These are phyloP conservation scores for Pempheris klunzingeri DNA, from an alignment of 2,797 vertebrate species.

Conservation along the genomic window DNA sequence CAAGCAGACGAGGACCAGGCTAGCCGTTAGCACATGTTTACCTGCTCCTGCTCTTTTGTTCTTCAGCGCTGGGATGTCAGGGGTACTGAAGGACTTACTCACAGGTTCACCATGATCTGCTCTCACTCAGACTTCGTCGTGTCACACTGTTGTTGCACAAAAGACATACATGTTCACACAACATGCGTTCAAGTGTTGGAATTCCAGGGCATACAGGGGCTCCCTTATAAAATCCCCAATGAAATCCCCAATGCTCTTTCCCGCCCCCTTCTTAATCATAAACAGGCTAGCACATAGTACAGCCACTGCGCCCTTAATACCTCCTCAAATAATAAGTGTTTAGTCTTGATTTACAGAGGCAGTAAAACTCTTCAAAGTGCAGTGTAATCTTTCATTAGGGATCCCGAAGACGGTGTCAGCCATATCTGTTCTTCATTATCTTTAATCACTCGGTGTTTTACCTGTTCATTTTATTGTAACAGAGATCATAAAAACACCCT, in stretches of 20 bases:
- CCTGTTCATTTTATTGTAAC: conserved; percentile 88
- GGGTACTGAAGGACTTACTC: conserved; percentile 77
- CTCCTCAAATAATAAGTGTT: conserved; percentile 90
- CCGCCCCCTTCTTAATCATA: conserved; percentile 80
- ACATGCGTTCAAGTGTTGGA: conserved; percentile 71
- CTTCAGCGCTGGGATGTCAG: conserved; percentile 76
- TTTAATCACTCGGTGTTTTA: conserved; percentile 89
- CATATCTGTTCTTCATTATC: conserved; percentile 89
- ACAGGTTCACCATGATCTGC: conserved; percentile 74
- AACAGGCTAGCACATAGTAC: conserved; percentile 83
- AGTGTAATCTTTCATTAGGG: conserved; percentile 89
- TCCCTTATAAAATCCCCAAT: conserved; percentile 81
- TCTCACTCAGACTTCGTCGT: conserved; percentile 80
- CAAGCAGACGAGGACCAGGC: conserved; percentile 63
- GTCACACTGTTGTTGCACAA: conserved; percentile 73
- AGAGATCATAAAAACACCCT: conserved; percentile 86
- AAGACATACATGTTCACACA: conserved; percentile 73
- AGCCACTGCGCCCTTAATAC: conserved; percentile 86
- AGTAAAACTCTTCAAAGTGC: conserved; percentile 91
- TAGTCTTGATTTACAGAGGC: conserved; percentile 89
- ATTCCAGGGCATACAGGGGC: conserved; percentile 79
- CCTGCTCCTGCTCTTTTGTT: conserved; percentile 76
- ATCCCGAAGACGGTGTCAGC: conserved; percentile 82
- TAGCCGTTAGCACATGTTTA: conserved; percentile 78
- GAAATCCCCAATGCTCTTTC: conserved; percentile 80